Percentiles rank a stretch among this genome's conserved stretches.
phyloP scores from a whole-genome alignment of 2,888 invertebrate genomes.

The Oligia fasciuncula region DNA sequence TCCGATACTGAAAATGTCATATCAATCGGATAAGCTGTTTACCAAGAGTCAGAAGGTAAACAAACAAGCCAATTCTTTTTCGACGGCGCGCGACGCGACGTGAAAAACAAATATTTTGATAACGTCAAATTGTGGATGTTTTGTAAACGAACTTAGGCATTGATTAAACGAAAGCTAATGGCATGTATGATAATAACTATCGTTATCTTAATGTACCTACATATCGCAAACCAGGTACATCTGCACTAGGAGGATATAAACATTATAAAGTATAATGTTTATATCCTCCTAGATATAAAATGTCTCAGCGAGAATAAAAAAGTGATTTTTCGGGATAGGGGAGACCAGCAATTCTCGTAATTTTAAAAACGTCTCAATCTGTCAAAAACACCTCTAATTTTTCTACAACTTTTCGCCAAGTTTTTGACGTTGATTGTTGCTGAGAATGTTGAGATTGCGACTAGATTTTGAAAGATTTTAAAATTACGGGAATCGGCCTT shows the following conservation, averaged over 20 bases:
- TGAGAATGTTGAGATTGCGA: not conserved
- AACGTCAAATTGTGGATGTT: conserved; percentile 15
- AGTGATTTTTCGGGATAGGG: not conserved
- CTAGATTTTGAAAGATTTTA: not conserved
- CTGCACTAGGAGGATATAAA: not conserved
- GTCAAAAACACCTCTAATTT: not conserved
- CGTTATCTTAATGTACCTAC: conserved; percentile 18
- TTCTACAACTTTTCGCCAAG: not conserved
- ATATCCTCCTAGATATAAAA: too few species aligned
- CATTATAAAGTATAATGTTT: too few species aligned
- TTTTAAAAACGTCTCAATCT: not conserved
- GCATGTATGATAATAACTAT: not conserved
- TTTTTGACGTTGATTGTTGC: not conserved
- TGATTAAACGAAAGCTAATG: not conserved
- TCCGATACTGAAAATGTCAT: not conserved
- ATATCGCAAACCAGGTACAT: not conserved
- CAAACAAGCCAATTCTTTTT: conserved; percentile 34
- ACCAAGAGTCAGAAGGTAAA: not conserved
- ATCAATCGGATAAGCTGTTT: conserved; percentile 18
- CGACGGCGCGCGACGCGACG: not conserved
- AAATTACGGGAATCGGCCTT: not conserved
- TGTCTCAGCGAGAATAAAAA: not conserved
- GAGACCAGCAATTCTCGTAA: not conserved
- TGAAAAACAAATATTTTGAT: conserved; percentile 34
- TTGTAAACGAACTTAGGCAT: conserved; percentile 22